Evolutionary conservation across 92 coral and sea anemone genomes (phyloP).

Genomic region (Siderastrea radians): DNA sequence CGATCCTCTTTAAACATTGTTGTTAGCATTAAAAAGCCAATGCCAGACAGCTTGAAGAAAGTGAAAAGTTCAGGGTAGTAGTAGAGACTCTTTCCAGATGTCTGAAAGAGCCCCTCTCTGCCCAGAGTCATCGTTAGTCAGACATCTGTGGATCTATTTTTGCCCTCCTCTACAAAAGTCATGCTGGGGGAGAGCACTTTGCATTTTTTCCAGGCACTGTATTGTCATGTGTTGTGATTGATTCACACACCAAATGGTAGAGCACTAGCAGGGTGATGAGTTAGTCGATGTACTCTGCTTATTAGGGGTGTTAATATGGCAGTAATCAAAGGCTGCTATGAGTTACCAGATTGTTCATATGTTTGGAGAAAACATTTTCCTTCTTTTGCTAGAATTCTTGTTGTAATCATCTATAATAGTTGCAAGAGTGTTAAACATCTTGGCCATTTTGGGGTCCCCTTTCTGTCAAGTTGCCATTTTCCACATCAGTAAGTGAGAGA

Average conservation of each 20-base stretch:
- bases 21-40: constrained; percentile 34
- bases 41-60: constrained; percentile 70
- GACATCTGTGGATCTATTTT: too few species aligned
- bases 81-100: too few species aligned
- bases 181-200: too few species aligned
- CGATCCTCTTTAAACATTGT: constrained; percentile 41
- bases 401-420: constrained; percentile 35
- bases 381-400: constrained; percentile 18
- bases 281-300: constrained; percentile 45
- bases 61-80: constrained; percentile 59
- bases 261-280: constrained; percentile 64
- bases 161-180: too few species aligned
- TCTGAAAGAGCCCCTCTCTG: too few species aligned
- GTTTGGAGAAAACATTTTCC: constrained; percentile 61
- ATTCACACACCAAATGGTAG: constrained; percentile 61
- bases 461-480: constrained; percentile 43
- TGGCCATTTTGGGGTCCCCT: constrained; percentile 55
- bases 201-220: background rate
- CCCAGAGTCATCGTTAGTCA: too few species aligned
- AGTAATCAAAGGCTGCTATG: constrained; percentile 50
- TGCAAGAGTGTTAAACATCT: constrained; percentile 44
- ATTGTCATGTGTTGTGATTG: background rate
- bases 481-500: constrained; percentile 45
- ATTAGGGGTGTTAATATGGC: constrained; percentile 69
- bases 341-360: constrained; percentile 16